Evolutionary conservation across 2,888 invertebrate genomes (phyloP).

Genomic region (Acanthopleura granulata): DNA sequence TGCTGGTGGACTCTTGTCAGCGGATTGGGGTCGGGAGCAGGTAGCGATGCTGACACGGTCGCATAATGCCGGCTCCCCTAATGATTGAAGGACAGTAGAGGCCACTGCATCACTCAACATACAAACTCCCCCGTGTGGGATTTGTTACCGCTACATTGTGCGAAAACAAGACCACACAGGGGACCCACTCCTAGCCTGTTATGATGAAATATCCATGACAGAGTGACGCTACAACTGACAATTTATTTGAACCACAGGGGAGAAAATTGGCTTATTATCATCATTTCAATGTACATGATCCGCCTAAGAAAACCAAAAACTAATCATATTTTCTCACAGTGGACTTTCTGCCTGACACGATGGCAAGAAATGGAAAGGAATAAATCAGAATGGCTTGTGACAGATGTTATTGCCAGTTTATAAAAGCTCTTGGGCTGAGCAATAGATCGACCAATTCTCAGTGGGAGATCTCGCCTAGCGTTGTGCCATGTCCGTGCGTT

Average conservation of each 20-base stretch:
- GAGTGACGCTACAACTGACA: neutral
- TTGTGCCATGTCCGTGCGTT: no score
- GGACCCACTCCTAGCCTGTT: neutral
- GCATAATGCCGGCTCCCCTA: neutral
- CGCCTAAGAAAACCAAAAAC: conserved; percentile 7
- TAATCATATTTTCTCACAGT: neutral
- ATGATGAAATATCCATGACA: conserved; percentile 10
- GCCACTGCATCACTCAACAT: no score
- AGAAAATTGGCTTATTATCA: conserved; percentile 3
- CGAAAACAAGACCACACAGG: neutral
- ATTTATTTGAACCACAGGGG: conserved; percentile 12
- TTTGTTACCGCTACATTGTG: neutral
- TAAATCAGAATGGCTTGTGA: neutral
- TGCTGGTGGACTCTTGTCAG: neutral
- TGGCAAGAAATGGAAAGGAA: neutral
- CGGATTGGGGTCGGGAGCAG: neutral
- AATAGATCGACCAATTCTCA: no score
- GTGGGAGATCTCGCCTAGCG: no score
- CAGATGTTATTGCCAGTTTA: no score
- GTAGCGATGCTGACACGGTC: neutral
- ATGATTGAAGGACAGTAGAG: neutral
- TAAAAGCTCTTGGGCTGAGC: no score
- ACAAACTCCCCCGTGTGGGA: neutral
- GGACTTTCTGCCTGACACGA: neutral
- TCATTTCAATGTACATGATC: conserved; percentile 5